Evolutionary conservation across 2,113 vertebrate genomes (phyloP), one percentile per base, ranked within the genome.

Genomic region (Candoia aspera): DNA sequence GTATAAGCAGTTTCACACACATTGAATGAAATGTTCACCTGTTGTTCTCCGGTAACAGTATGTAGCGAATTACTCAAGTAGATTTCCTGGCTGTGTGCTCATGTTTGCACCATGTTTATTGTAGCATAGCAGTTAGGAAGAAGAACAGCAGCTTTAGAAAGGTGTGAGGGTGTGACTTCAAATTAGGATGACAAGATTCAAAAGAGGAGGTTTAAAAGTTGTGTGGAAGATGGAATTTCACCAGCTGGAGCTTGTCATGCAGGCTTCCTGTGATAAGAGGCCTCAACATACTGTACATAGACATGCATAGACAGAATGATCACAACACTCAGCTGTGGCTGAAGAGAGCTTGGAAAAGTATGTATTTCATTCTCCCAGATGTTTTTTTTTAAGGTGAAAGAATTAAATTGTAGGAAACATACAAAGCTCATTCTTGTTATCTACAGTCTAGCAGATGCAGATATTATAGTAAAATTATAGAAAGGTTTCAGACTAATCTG

Each of bases 51-150:
- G 1, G 90, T 33, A 33, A 24, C 21, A 49, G 83, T 24, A 57
- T 37, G 53, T 33, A 84, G 57, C 19, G 88, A 84, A 88, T 91
- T 54, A 64, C 21, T 0, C 55, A 55, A 0, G 0, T 0, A 26
- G 11, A 85, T n/a, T 84, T 79, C 59, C 2, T 37, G 55, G 88
- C 49, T 0, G 13, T 84, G 57, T 85, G 19, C 13, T 68, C 37
- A 59, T 46, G 58, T 37, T 90, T n/a, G 1, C 62, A 19, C n/a
- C 64, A 26, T 0, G 54, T n/a, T 46, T 62, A 60, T 58, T 55
- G 12, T 19, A 57, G 37, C 17, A 91, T 5, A 58, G 29, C 21
- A 54, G 12, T 62, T 62, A 55, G 58, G 19, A 60, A 88, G 9
- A n/a, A 10, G 59, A 87, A n/a, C 0, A 0, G 33, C 87, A n/a